Conservation (phyloP, 2,113 vertebrate species). For the Microtus montanus region DNA sequence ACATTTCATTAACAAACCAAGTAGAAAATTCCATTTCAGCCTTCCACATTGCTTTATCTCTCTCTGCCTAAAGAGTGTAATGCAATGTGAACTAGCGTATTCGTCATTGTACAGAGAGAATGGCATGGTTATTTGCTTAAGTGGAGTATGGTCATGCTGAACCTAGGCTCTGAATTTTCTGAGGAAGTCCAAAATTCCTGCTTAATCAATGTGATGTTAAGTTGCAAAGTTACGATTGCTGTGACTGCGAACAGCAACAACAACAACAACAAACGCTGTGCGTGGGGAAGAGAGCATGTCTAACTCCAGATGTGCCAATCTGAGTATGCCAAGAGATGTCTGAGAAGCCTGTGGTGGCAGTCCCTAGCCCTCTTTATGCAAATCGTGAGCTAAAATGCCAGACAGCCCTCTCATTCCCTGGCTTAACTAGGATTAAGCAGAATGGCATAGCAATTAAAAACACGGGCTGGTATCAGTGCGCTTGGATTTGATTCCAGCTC, state of each 20-base stretch:
- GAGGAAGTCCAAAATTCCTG: not conserved
- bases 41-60: not conserved
- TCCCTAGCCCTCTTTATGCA: not conserved
- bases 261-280: not conserved
- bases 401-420: not conserved
- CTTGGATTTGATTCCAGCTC: conserved; percentile 36
- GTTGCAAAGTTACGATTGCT: not conserved
- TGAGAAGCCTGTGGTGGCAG: not conserved
- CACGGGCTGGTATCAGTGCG: not conserved
- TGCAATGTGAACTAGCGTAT: not conserved
- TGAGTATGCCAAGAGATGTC: not conserved
- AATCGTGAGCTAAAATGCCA: not conserved
- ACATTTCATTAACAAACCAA: conserved; percentile 60
- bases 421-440: not conserved
- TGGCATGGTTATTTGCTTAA: not conserved
- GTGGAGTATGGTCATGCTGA: not conserved
- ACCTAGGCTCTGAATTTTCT: conserved; percentile 8
- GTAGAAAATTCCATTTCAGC: conserved; percentile 59
- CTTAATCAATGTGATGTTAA: not conserved
- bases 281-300: not conserved
- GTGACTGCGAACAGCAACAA: not conserved
- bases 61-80: not conserved
- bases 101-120: not conserved
- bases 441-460: conserved; percentile 6
- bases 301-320: not conserved